Percentiles rank a stretch among this genome's conserved stretches.
Evolutionary conservation across 30 jellyfish, hydroid and myxozoan species (phyloP).

Genomic region (Aurelia sp.): DNA sequence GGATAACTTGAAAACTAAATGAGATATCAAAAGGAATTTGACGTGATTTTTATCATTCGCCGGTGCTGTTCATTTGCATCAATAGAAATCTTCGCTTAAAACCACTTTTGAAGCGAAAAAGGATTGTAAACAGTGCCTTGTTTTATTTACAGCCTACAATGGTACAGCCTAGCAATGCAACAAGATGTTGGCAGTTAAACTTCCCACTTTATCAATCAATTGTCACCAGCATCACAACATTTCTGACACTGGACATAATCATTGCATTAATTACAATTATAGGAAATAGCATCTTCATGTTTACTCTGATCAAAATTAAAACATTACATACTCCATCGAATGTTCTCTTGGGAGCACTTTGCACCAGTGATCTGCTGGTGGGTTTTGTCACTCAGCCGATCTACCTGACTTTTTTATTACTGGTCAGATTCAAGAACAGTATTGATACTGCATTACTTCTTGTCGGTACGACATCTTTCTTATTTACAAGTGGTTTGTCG

Average conservation of each 20-base stretch:
- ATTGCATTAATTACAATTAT: slow-evolving; percentile 11
- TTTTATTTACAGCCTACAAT: too few relatives aligned
- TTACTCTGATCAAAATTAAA: not conserved
- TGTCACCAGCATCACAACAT: not conserved
- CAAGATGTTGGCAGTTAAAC: not conserved
- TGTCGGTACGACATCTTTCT: not conserved
- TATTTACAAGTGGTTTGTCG: not conserved
- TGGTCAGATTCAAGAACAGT: not conserved
- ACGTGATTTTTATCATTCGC: too few relatives aligned
- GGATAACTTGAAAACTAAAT: too few relatives aligned
- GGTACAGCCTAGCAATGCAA: not conserved
- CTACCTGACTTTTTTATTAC: not conserved
- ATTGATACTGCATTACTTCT: not conserved
- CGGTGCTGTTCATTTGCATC: too few relatives aligned
- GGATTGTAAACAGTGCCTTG: too few relatives aligned
- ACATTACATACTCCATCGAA: slow-evolving; percentile 40
- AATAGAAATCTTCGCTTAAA: too few relatives aligned
- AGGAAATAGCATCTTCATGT: slow-evolving; percentile 2
- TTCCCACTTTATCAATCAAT: not conserved
- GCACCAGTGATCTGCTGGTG: slow-evolving; percentile 24
- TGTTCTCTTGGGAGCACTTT: slow-evolving; percentile 27
- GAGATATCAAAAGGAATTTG: too few relatives aligned
- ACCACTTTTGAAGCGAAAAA: not conserved
- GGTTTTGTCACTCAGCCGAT: slow-evolving; percentile 18
- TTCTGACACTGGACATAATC: slow-evolving; percentile 13